Evolutionary conservation across 2,797 vertebrate species (phyloP), one percentile per base, ranked within the genome.

Genomic region (Carcharodon carcharias): DNA sequence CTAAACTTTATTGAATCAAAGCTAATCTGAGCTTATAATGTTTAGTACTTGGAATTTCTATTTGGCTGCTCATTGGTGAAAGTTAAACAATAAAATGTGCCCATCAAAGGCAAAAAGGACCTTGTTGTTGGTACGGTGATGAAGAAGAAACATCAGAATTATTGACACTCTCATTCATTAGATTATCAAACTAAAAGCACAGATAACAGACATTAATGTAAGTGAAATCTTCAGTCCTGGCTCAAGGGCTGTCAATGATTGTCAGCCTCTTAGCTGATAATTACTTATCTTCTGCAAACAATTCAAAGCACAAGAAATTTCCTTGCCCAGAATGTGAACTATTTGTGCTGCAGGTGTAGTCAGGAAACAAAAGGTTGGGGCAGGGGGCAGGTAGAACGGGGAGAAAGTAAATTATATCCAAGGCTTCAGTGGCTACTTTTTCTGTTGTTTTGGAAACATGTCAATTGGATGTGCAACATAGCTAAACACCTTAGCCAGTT

Each of bases 401-500:
- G 94, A 73, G 69, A 95, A 77, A 95, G 94, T 95, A 35, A 73
- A 95, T 95, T 95, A 58, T 73, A 77, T n/a, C 67, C 94, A 56
- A 58, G 58, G 94, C 50, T 3, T 56, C 31, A 58, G 3, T 35
- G 50, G 2, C 11, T 31, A 77, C 14, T 77, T 71, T 95, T 93
- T 45, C 35, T 67, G 91, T 16, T 95, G 94, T 95, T 95, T 95
- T 77, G 94, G 71, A 95, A 95, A 95, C 69, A 95, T 71, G 28
- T 95, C 94, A 95, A 28, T 73, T 95, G 73, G 50, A 95, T 73
- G 94, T 77, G 69, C 12, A 95, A n/a, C 23, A 23, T 8, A 77
- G 69, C 71, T 73, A 71, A 31, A 54, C 69, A 58, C 50, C 28
- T 73, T 4, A 73, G 67, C 3, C 94, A 54, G 28, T 18, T 73